These are phyloP conservation scores for Anagyrus pseudococci DNA, from an alignment of 2,888 invertebrate genomes.

Conservation along the genomic window DNA sequence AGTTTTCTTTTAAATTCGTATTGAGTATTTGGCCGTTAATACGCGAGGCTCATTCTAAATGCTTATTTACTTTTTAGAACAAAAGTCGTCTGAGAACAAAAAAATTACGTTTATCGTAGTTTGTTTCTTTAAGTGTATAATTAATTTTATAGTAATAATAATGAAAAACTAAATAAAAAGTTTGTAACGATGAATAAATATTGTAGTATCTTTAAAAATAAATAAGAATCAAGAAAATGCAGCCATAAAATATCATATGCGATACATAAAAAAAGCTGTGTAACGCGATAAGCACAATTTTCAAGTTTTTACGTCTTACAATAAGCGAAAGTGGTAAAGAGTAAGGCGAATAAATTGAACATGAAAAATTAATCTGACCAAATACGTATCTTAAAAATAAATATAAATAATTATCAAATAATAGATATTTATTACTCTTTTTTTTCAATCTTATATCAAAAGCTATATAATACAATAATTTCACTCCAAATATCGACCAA, in stretches of 20 bases:
- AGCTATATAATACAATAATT: too few relatives aligned
- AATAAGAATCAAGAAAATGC: neutral
- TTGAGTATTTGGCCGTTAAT: neutral
- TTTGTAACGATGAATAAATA: neutral
- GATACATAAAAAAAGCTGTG: too few relatives aligned
- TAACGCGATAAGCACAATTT: too few relatives aligned
- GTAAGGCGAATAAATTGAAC: too few relatives aligned
- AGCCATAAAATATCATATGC: neutral
- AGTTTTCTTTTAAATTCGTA: neutral
- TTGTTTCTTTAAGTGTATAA: constrained; percentile 6
- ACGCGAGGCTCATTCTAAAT: constrained; percentile 10
- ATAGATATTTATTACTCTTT: too few relatives aligned
- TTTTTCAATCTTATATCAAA: too few relatives aligned
- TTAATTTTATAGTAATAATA: constrained; percentile 14
- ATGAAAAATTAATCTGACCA: too few relatives aligned
- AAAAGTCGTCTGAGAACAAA: constrained; percentile 1
- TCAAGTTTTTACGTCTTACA: too few relatives aligned
- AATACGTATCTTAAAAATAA: too few relatives aligned
- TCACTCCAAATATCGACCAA: too few relatives aligned
- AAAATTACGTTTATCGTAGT: constrained; percentile 20
- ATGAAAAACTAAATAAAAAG: neutral
- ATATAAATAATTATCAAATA: too few relatives aligned
- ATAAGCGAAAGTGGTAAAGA: too few relatives aligned
- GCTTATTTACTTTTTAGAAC: neutral
- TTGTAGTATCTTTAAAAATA: constrained; percentile 8